Evolutionary conservation across 2,797 vertebrate species (phyloP), one percentile per base, ranked within the genome.

Genomic region (Acipenser ruthenus): DNA sequence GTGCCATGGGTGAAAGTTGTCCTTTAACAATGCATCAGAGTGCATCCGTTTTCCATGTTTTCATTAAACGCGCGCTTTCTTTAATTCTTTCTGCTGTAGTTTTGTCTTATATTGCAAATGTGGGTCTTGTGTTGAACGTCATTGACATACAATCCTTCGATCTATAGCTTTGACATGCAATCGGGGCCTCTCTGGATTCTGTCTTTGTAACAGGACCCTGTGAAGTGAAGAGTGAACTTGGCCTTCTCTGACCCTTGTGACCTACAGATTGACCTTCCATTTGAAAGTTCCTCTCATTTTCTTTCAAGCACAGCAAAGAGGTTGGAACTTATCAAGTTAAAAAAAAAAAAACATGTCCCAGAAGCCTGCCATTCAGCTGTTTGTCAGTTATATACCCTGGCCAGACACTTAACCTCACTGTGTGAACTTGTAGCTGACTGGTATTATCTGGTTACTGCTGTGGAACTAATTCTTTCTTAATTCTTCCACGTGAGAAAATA

Each of bases 271-370:
- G 61, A 15, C n/a, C 15, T 53, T 58, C 62, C 62, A 51, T 49
- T n/a, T 55, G 1, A 55, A 55, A 37, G 23, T 37, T 78, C 69
- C 75, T 75, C 63, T 12, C 51, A 4, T 71, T 74, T 68, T 68
- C 69, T 75, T 80, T 81, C 71, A 77, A 67, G 69, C 77, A 69
- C 70, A 71, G 72, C 62, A 77, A 67, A 62, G 68, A 50, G 65
- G 72, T 66, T 64, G 70, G 80, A 74, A 78, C 70, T 74, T 73
- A 73, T 75, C 73, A 75, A 78, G 75, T 71, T 73, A 71, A 64
- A 69, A 78, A 71, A 64, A 69, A 78, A 74, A 37, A 37, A 37
- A 37, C 75, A 79, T 75, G 74, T 75, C 69, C 67, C 62, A 65
- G 71, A 37, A 37, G 23, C 2, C 23, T 37, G 49, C n/a, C 68